Evolutionary conservation across 2,888 invertebrate genomes (phyloP).

Genomic region (Nudaria mundana): DNA sequence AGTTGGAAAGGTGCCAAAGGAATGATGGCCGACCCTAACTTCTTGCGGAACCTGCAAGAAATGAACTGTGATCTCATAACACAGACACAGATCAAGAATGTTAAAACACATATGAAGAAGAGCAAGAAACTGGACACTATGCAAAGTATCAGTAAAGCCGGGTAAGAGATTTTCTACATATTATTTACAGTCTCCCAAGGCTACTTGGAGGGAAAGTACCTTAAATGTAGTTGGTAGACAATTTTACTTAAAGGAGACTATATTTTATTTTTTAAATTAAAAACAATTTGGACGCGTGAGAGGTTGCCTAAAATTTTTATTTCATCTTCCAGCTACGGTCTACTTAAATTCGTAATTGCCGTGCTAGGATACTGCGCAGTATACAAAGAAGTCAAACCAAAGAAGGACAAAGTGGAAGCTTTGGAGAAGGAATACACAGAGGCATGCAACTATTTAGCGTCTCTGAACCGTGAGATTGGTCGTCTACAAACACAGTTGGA

Average conservation of each 20-base stretch:
- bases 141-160: constrained; percentile 92
- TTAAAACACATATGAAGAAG: constrained; percentile 87
- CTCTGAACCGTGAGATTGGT: constrained; percentile 87
- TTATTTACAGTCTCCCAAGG: too few species aligned
- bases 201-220: too few species aligned
- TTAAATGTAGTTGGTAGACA: too few species aligned
- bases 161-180: constrained; percentile 63
- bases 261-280: too few species aligned
- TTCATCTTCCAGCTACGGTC: constrained; percentile 64
- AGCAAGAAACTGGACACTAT: constrained; percentile 89
- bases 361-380: constrained; percentile 95
- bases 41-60: constrained; percentile 89
- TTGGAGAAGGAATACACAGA: constrained; percentile 87
- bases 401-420: constrained; percentile 90
- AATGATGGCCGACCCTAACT: constrained; percentile 95
- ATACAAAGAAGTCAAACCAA: constrained; percentile 91
- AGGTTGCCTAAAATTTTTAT: too few species aligned
- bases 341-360: constrained; percentile 92
- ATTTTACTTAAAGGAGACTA: too few species aligned
- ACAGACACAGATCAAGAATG: constrained; percentile 84
- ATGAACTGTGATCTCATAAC: constrained; percentile 92
- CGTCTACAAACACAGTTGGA: constrained; percentile 86
- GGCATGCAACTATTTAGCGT: constrained; percentile 81
- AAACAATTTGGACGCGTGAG: too few species aligned
- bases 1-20: constrained; percentile 95